Evolutionary conservation across 2,888 invertebrate genomes (phyloP), one percentile per base, ranked within the genome.

Genomic region (Amphipoea lucens): DNA sequence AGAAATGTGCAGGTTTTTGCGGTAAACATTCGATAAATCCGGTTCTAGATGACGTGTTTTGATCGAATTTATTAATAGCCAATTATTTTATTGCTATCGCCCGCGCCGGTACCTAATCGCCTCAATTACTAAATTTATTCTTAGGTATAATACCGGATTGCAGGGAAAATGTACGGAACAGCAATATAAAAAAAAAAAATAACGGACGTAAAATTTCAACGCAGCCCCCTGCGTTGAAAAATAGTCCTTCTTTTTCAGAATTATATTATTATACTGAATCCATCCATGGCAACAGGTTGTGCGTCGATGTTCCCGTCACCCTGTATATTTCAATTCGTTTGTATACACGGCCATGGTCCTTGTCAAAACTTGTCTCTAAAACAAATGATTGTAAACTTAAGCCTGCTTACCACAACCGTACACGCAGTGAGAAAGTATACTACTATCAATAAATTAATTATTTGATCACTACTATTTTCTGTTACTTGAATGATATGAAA

Each of bases 271-370:
- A 36, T 29, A 48, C 48, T 45, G 48, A 4, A 48, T 48, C 12
- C 12, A 48, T 48, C 42, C 7, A 42, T 42, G 48, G 4, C 14
- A 48, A 14, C 14, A 4, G 14, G 48, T 48, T 29, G 29, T 29
- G 29, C 29, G 48, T 12, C 48, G 48, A 48, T 48, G 48, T 48
- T 48, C 14, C 45, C 45, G 45, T 12, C 45, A 12, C 45, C 48
- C 48, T 42, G 9, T 42, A 42, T 42, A 63, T 73, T 7, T 65
- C 5, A 51, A 74, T 20, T 74, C 17, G 14, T 74, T 60, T 72
- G 23, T 42, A 6, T 45, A n/a, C 48, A n/a, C 20, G 20, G 4
- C 20, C 45, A 62, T 62, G 48, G 40, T 48, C 60, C 4, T 40
- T 76, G 60, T 20, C 60, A 48, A 60, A 48, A n/a, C n/a, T 48